Base-by-base conservation (phyloP, 2,888 invertebrate species). In the Nymphalis polychloros region DNA sequence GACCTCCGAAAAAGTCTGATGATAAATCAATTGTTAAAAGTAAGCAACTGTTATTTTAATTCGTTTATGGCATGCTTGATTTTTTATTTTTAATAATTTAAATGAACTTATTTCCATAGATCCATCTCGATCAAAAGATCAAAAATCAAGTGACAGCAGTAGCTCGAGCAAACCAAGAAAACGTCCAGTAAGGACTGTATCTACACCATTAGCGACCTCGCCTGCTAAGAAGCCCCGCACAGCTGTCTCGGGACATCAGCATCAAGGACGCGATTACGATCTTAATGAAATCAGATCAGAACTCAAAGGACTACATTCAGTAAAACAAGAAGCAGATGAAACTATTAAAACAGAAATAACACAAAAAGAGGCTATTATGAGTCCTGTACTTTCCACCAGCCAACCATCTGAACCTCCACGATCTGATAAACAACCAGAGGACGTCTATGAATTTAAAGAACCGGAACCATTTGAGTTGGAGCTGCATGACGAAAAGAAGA, bases 361-460 rank as follows among this genome's bases (percentile, higher is more conserved):
- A 0, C 86, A 84, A 16, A 85, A 84, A 65, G 89, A 89, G 13
- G 55, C 73, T 1, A 69, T 79, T 0, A 76, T 78, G 19, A 68
- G 65, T 63, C 76, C 76, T 20, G 59, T 70, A 19, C 72, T 73
- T 46, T 67, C 70, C 0, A 64, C 73, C 5, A 77, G 76, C 2
- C 75, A 83, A 1, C 74, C 81, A 0, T 57, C 81, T 7, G 88
- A 87, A 71, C 79, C 81, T 5, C 72, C 80, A 19, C 84, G 83
- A 48, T 78, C 83, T 7, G 89, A 90, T 10, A 93, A 92, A 75
- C 89, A 91, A 78, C 78, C 92, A 0, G 93, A 93, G 77, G 97
- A 97, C 81, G 95, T 97, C 70, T 97, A 97, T 80, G 97, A 97
- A 85, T 97, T 97, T 81, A 97, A 97, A 84, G 97, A 97, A 84